A percentile compares a stretch with the other conserved stretches of the same genome.
Conservation (phyloP, 2,797 vertebrate genomes). For the Paramormyrops hopkinsi region DNA sequence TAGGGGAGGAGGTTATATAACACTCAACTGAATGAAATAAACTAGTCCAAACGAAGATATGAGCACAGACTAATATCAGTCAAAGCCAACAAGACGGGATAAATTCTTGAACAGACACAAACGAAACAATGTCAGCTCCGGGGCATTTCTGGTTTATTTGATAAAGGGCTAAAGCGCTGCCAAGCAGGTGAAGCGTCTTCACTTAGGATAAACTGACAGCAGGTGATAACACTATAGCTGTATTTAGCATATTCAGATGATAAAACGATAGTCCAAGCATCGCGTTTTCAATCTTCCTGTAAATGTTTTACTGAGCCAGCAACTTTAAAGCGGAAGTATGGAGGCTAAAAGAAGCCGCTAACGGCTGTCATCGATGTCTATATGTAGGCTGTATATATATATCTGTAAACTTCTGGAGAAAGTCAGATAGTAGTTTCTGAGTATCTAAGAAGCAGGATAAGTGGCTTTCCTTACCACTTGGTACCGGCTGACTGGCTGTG, state of each 20-base stretch:
- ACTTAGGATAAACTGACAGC: not conserved
- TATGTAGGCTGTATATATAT: not conserved
- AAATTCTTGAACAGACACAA: not conserved
- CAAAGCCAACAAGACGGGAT: not conserved
- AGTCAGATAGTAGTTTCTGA: not conserved
- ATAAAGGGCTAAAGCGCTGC: not conserved
- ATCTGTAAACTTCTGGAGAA: not conserved
- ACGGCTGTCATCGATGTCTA: not conserved
- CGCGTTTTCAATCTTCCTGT: not conserved
- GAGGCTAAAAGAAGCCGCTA: not conserved
- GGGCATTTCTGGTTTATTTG: not conserved
- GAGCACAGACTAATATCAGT: not conserved
- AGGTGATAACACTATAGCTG: not conserved
- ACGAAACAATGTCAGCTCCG: not conserved
- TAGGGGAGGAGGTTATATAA: not conserved
- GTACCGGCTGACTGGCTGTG: conserved; percentile 15
- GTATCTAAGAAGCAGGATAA: not conserved
- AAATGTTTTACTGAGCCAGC: not conserved
- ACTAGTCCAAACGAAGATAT: not conserved
- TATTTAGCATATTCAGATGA: not conserved
- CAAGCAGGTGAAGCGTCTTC: not conserved
- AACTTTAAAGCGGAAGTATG: not conserved
- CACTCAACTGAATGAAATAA: not conserved
- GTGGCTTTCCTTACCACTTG: conserved; percentile 19
- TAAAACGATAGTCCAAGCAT: not conserved